Conservation (phyloP, 2,888 invertebrate species). For the Limnephilus rhombicus region DNA sequence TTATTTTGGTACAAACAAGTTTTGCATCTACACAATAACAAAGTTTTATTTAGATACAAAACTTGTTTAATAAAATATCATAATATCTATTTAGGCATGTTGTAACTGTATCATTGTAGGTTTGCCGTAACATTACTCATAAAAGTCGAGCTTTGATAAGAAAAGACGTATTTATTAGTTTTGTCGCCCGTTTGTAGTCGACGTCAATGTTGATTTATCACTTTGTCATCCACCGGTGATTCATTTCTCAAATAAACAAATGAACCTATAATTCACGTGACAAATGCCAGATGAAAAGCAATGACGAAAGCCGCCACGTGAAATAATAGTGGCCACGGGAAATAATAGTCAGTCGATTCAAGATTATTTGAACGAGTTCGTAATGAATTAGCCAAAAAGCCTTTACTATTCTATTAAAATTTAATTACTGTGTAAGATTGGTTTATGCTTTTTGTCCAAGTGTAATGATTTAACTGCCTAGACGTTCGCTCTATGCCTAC, state of each 20-base stretch:
- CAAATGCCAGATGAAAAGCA: conserved; percentile 49
- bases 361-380: not conserved
- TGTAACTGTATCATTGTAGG: not conserved
- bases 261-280: conserved; percentile 50
- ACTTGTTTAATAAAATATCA: not conserved
- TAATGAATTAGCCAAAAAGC: not conserved
- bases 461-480: not conserved
- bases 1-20: no score
- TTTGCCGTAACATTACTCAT: not conserved
- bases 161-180: conserved; percentile 17
- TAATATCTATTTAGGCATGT: not conserved
- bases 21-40: not conserved
- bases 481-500: not conserved
- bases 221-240: conserved; percentile 23
- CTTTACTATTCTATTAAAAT: not conserved
- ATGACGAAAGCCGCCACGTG: conserved; percentile 52
- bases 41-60: not conserved
- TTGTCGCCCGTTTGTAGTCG: conserved; percentile 26
- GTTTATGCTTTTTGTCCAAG: conserved; percentile 8
- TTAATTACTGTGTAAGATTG: not conserved
- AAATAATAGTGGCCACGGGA: conserved; percentile 16
- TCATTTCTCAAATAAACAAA: conserved; percentile 46
- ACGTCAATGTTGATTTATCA: conserved; percentile 42
- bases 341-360: not conserved
- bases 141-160: conserved; percentile 10